These are phyloP conservation scores for Clitarchus hookeri DNA, from an alignment of 2,888 invertebrate species.

Conservation along the genomic window DNA sequence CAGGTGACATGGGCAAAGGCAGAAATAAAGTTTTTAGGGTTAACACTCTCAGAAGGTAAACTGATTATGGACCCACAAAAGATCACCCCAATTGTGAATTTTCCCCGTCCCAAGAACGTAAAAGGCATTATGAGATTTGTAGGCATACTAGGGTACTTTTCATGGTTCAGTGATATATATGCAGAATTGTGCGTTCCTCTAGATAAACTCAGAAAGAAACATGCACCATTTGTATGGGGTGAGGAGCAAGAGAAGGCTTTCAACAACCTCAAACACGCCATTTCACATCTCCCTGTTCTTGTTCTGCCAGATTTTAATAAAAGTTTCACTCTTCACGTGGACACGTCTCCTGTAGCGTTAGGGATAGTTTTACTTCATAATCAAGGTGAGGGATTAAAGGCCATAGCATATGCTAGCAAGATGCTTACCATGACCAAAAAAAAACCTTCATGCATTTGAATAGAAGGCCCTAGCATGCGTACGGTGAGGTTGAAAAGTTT, in stretches of 20 bases:
- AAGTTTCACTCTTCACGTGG: not conserved
- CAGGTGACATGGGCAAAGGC: not conserved
- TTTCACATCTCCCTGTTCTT: not conserved
- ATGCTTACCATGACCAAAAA: not conserved
- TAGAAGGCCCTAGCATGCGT: not conserved
- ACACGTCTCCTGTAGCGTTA: not conserved
- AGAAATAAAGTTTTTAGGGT: not conserved
- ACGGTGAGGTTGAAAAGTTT: not conserved
- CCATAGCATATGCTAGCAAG: not conserved
- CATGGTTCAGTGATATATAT: not conserved
- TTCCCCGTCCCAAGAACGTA: not conserved
- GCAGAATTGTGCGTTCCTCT: not conserved
- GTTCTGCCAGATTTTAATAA: not conserved
- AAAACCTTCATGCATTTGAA: not conserved
- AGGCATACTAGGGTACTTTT: not conserved
- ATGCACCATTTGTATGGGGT: not conserved
- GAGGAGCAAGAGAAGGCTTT: not conserved
- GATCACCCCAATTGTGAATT: not conserved
- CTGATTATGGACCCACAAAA: not conserved
- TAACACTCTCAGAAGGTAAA: not conserved
- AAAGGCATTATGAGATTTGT: not conserved
- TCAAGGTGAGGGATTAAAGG: fast-evolving
- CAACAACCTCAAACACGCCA: not conserved
- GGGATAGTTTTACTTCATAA: not conserved
- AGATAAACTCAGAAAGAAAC: not conserved